A percentile compares a stretch with the other conserved stretches of the same genome.
Conservation (phyloP, 37 sponge, comb jelly and placozoan genomes). For the Dysidea cf. avara region DNA sequence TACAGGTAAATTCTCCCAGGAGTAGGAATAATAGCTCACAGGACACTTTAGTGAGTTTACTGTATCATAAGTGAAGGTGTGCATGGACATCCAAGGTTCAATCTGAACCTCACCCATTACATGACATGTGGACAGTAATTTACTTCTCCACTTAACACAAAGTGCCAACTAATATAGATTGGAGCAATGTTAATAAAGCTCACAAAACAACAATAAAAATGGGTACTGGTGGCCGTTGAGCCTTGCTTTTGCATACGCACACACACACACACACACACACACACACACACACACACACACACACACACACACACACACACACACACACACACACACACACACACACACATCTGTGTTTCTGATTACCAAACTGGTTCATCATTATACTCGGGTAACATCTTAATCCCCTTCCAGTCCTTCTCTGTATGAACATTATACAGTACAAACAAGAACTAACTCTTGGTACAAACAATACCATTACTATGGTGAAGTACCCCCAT, state of each 20-base stretch:
- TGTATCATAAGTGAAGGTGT: neutral
- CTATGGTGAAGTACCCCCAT: slow-evolving; percentile 87
- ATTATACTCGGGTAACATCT: slow-evolving; percentile 94
- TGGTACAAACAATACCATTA: neutral
- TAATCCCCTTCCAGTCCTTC: slow-evolving; percentile 96
- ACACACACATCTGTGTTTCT: slow-evolving; percentile 35
- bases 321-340: slow-evolving; percentile 46
- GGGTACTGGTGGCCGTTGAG: too few relatives aligned
- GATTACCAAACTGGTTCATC: slow-evolving; percentile 77
- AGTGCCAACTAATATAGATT: too few relatives aligned
- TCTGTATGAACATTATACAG: slow-evolving; percentile 31
- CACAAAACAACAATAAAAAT: too few relatives aligned
- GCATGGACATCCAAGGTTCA: too few relatives aligned
- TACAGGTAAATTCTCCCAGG: too few relatives aligned
- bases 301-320: slow-evolving; percentile 29
- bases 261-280: too few relatives aligned
- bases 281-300: slow-evolving; percentile 24
- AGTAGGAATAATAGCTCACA: too few relatives aligned
- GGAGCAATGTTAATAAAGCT: too few relatives aligned
- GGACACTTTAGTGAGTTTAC: neutral
- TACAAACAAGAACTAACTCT: too few relatives aligned
- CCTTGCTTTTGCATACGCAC: too few relatives aligned
- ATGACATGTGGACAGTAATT: neutral
- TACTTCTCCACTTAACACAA: neutral
- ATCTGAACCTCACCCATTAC: neutral